phyloP scores from a whole-genome alignment of 2,797 vertebrate species.

The Cynopterus sphinx region DNA sequence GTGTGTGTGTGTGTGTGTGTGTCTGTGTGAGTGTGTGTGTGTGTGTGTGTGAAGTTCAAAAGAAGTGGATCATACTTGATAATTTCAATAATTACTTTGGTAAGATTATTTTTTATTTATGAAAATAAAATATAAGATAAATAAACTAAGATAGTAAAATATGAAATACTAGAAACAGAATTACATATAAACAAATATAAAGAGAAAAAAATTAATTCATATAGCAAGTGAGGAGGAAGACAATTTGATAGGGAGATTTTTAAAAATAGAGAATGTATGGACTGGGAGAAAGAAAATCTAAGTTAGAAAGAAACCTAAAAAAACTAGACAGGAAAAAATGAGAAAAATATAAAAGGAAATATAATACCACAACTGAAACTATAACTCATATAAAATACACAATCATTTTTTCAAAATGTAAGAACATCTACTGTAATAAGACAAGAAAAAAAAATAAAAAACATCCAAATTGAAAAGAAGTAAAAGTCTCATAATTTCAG shows the following conservation, averaged over 20 bases:
- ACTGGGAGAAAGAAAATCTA: background rate
- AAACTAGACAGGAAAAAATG: background rate
- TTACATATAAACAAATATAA: background rate
- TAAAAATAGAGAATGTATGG: background rate
- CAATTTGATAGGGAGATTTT: background rate
- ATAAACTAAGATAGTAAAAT: background rate
- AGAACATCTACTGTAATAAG: background rate
- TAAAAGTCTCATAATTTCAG: background rate
- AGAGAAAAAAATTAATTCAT: background rate
- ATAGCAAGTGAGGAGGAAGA: background rate
- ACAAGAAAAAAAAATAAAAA: background rate
- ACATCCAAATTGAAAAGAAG: no score
- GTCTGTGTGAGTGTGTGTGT: no score
- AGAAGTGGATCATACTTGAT: background rate
- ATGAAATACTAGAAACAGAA: background rate
- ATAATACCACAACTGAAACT: background rate
- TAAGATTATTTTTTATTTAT: background rate
- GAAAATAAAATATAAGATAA: background rate
- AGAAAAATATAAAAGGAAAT: background rate
- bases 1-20: no score
- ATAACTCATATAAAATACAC: background rate
- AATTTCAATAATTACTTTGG: background rate
- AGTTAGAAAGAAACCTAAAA: background rate
- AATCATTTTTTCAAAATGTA: background rate
- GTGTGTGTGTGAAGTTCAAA: background rate